phyloP scores from a whole-genome alignment of 1,140 invertebrate species.

The Campodea augens region DNA sequence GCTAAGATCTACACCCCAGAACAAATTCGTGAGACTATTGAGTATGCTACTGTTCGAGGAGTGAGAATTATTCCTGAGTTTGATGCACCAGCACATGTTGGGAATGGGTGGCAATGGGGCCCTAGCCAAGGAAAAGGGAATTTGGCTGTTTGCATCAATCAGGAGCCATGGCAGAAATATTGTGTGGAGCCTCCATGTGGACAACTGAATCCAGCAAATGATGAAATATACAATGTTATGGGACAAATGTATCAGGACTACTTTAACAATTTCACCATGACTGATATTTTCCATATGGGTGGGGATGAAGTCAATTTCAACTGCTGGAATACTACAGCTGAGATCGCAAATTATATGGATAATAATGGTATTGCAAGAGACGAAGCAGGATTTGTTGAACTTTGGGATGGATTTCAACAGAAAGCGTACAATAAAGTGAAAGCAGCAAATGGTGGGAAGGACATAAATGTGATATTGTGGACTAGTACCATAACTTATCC shows the following conservation, averaged over 20 bases:
- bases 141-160: constrained; percentile 21
- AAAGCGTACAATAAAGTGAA: constrained; percentile 6
- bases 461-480: constrained; percentile 14
- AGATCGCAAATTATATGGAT: constrained; percentile 19
- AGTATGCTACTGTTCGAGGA: constrained; percentile 19
- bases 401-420: constrained; percentile 19
- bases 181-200: constrained; percentile 20
- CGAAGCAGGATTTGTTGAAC: constrained; percentile 19
- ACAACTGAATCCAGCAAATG: constrained; percentile 20
- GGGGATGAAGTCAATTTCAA: constrained; percentile 24
- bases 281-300: constrained; percentile 23
- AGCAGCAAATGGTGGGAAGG: constrained; percentile 3
- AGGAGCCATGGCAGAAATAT: constrained; percentile 20
- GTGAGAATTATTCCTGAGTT: constrained; percentile 23
- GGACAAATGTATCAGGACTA: too few relatives aligned
- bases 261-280: too few relatives aligned
- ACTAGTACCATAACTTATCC: constrained; percentile 14
- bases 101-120: constrained; percentile 22
- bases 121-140: constrained; percentile 13
- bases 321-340: constrained; percentile 22
- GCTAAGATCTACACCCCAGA: constrained; percentile 19
- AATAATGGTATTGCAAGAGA: constrained; percentile 15
- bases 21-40: constrained; percentile 19
- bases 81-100: constrained; percentile 22
- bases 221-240: constrained; percentile 18